A percentile compares a stretch with the other conserved stretches of the same genome.
These are phyloP conservation scores for Falco punctatus DNA, from an alignment of 2,113 vertebrate species.

Conservation along the genomic window DNA sequence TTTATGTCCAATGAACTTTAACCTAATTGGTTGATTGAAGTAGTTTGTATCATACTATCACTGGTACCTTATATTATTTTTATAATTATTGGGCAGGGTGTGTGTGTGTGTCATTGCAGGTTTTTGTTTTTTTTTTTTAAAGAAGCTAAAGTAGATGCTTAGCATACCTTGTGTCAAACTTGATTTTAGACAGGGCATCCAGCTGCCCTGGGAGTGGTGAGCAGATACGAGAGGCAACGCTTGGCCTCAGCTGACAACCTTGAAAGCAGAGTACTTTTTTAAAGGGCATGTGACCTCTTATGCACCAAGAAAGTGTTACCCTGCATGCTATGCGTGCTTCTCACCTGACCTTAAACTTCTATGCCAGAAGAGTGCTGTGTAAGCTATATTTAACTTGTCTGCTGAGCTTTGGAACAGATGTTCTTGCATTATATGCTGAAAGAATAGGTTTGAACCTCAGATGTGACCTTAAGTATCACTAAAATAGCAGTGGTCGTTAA, in stretches of 20 bases:
- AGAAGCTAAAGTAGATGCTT: neutral
- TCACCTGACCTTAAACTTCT: slow-evolving; percentile 65
- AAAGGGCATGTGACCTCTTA: neutral
- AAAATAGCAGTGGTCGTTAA: neutral
- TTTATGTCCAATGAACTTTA: slow-evolving; percentile 5
- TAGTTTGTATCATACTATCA: neutral
- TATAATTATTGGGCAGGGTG: neutral
- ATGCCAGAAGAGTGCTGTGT: slow-evolving; percentile 28
- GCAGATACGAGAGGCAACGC: neutral
- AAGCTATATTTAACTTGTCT: slow-evolving; percentile 58
- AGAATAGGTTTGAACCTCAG: slow-evolving; percentile 12
- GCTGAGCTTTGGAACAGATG: slow-evolving; percentile 35
- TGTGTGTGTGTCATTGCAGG: neutral
- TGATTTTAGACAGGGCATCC: neutral
- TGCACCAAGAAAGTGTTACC: neutral
- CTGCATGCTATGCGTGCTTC: neutral
- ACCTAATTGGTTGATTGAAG: neutral
- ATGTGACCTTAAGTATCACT: neutral
- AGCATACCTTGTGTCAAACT: neutral
- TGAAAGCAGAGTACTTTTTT: neutral
- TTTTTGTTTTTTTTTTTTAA: neutral
- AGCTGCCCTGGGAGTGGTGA: neutral
- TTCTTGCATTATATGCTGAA: neutral
- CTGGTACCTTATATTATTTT: neutral
- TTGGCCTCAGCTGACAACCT: neutral